These are phyloP conservation scores for Tetraneura akinire DNA, from an alignment of 1,140 invertebrate genomes.

Conservation along the genomic window DNA sequence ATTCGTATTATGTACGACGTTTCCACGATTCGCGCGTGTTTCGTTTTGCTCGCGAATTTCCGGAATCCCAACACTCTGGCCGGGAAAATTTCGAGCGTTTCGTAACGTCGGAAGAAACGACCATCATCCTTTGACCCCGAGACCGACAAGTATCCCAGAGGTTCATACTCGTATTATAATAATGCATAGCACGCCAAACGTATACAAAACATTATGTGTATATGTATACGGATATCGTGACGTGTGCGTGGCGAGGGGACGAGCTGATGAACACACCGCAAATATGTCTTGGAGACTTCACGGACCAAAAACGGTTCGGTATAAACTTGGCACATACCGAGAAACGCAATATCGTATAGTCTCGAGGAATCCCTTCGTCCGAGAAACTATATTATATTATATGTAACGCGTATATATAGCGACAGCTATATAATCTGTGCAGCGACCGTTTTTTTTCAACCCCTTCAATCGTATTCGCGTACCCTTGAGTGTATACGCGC, in stretches of 20 bases:
- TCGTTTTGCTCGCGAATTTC: not conserved
- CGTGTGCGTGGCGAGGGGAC: not conserved
- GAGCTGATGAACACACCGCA: slow-evolving; percentile 40
- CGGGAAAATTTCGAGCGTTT: not conserved
- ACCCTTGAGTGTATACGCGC: not conserved
- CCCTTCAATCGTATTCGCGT: too few relatives aligned
- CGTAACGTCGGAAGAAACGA: slow-evolving; percentile 13
- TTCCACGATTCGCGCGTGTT: too few relatives aligned
- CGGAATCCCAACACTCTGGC: slow-evolving; percentile 35
- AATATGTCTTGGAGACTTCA: slow-evolving; percentile 26
- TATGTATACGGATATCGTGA: not conserved
- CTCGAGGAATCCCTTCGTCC: not conserved
- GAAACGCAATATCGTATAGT: not conserved
- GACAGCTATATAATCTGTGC: slow-evolving; percentile 37
- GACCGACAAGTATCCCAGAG: not conserved
- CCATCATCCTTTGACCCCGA: slow-evolving; percentile 32
- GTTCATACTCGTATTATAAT: not conserved
- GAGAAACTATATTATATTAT: slow-evolving; percentile 36
- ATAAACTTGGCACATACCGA: slow-evolving; percentile 29
- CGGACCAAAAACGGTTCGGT: slow-evolving; percentile 19
- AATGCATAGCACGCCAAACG: too few relatives aligned
- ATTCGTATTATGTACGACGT: too few relatives aligned
- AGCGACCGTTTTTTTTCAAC: slow-evolving; percentile 8
- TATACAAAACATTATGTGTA: too few relatives aligned
- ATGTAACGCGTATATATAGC: too few relatives aligned